phyloP scores from a whole-genome alignment of 2,888 invertebrate species.

The Zelleria hepariella region DNA sequence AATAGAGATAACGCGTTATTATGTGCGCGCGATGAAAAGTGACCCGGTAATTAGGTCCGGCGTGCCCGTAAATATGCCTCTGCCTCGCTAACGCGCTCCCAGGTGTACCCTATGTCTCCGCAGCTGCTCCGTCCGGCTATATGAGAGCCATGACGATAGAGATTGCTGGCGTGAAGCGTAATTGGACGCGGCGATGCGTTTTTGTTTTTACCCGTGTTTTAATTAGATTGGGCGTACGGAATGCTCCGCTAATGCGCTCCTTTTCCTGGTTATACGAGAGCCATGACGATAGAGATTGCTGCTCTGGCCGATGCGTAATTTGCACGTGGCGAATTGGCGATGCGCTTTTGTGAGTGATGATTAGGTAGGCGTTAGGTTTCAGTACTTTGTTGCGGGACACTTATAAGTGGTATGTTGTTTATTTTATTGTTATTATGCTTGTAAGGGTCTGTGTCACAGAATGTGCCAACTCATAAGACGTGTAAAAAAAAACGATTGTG shows the following conservation, averaged over 20 bases:
- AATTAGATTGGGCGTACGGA: constrained; percentile 6
- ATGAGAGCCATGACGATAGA: neutral
- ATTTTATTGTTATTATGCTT: too few species aligned
- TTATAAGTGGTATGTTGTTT: too few species aligned
- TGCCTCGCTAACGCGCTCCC: constrained; percentile 10
- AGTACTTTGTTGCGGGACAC: too few species aligned
- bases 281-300: neutral
- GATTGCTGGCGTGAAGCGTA: neutral
- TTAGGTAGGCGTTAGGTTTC: too few species aligned
- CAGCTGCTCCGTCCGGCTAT: neutral
- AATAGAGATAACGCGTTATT: neutral
- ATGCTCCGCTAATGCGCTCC: constrained; percentile 9
- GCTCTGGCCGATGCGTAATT: neutral
- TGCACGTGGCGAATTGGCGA: too few species aligned
- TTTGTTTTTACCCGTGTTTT: too few species aligned
- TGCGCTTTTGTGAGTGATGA: too few species aligned
- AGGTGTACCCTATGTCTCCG: constrained; percentile 15
- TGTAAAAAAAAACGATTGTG: too few species aligned
- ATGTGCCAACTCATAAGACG: too few species aligned
- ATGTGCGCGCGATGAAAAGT: neutral
- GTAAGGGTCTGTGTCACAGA: too few species aligned
- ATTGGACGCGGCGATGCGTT: too few species aligned
- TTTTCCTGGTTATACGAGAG: neutral
- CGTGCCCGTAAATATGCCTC: constrained; percentile 10
- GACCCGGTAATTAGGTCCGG: constrained; percentile 1